These are phyloP conservation scores for Valencia hispanica DNA, from an alignment of 2,797 vertebrate species.

Conservation along the genomic window DNA sequence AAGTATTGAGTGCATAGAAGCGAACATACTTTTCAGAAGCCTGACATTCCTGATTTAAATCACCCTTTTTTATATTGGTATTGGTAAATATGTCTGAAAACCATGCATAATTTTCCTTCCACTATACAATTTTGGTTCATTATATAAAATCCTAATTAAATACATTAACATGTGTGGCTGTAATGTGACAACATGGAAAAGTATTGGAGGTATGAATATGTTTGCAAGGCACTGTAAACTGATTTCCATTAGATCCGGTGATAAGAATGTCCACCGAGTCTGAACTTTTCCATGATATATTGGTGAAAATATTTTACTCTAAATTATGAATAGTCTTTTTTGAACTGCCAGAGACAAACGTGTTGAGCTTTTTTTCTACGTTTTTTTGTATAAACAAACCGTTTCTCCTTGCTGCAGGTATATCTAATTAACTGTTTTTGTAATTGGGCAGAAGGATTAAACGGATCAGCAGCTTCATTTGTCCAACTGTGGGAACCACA, in stretches of 20 bases:
- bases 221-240: no score
- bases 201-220: not conserved
- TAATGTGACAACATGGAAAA: not conserved
- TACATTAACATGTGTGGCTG: not conserved
- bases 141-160: not conserved
- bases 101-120: not conserved
- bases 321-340: not conserved
- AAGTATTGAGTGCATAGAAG: no score
- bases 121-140: not conserved
- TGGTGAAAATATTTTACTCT: not conserved
- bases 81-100: no score
- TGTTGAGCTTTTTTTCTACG: not conserved
- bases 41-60: no score
- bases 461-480: not conserved
- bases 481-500: constrained; percentile 1
- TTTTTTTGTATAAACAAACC: not conserved
- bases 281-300: not conserved
- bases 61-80: no score
- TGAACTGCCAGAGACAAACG: not conserved
- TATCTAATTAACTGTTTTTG: not conserved
- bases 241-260: not conserved
- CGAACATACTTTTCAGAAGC: no score
- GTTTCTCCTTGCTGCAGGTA: not conserved
- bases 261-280: not conserved
- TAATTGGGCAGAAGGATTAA: not conserved